Evolutionary conservation across 2,797 vertebrate genomes (phyloP).

Genomic region (Microcaecilia unicolor): DNA sequence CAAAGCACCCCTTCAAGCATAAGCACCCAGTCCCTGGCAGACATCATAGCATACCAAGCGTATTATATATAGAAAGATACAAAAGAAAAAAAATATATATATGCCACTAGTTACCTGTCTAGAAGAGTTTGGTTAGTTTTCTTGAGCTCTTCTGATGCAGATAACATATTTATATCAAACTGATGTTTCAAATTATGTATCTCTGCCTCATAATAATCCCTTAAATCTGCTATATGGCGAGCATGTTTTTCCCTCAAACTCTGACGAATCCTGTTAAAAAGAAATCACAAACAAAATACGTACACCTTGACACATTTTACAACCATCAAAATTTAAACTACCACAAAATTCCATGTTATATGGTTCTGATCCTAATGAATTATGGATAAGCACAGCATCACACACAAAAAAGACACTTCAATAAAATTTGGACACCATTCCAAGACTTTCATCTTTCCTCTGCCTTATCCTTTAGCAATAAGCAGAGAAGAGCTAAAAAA

Average conservation of each 20-base stretch:
- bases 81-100: background rate
- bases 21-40: no score
- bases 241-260: constrained; percentile 87
- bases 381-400: no score
- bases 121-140: constrained; percentile 68
- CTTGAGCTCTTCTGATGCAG: constrained; percentile 58
- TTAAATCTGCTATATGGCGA: constrained; percentile 82
- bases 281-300: rapidly evolving
- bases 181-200: constrained; percentile 74
- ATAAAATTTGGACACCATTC: background rate
- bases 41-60: no score
- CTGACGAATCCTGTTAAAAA: constrained; percentile 68
- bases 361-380: no score
- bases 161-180: constrained; percentile 57
- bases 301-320: no score
- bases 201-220: constrained; percentile 87
- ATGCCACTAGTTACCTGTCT: constrained; percentile 57
- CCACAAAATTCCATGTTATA: background rate
- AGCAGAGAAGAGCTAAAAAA: no score
- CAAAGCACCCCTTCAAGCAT: no score
- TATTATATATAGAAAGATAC: no score
- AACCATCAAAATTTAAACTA: no score
- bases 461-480: no score
- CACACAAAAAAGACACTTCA: no score
- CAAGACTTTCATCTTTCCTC: background rate